A percentile compares a stretch with the other conserved stretches of the same genome.
Conservation (phyloP, 1,140 invertebrate genomes). For the Diplogasteroides magnus region DNA sequence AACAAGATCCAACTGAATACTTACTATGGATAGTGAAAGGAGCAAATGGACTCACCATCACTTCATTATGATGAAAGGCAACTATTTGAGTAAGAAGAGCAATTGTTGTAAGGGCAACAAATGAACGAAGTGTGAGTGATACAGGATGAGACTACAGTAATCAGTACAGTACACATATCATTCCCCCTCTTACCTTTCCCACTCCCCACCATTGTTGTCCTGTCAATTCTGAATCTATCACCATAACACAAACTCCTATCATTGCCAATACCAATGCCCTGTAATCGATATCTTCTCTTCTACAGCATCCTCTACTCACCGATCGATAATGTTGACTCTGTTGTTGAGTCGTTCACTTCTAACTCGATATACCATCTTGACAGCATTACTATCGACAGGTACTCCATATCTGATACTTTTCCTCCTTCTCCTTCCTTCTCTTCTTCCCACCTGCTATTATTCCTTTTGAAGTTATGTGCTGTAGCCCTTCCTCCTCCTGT, state of each 20-base stretch:
- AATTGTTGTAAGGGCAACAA: conserved; percentile 45
- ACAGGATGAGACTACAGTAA: conserved; percentile 15
- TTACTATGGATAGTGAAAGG: not conserved
- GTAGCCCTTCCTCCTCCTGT: too few species aligned
- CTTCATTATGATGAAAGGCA: conserved; percentile 49
- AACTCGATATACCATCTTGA: conserved; percentile 55
- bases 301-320: not conserved
- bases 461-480: not conserved
- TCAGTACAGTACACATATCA: not conserved
- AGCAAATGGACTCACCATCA: conserved; percentile 31
- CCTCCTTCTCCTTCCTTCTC: not conserved
- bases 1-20: conserved; percentile 44
- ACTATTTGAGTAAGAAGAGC: conserved; percentile 47
- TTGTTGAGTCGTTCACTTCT: conserved; percentile 47
- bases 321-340: conserved; percentile 15
- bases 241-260: conserved; percentile 21
- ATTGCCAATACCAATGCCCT: conserved; percentile 14
- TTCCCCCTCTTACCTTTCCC: conserved; percentile 1
- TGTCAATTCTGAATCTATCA: conserved; percentile 24
- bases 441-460: not conserved
- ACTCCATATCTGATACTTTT: conserved; percentile 44
- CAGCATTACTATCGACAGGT: conserved; percentile 43
- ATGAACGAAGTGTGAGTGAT: conserved; percentile 41
- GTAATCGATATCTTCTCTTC: conserved; percentile 14
- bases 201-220: conserved; percentile 16